Evolutionary conservation across 2,888 invertebrate genomes (phyloP), one percentile per base, ranked within the genome.

Genomic region (Eupeodes luniger): DNA sequence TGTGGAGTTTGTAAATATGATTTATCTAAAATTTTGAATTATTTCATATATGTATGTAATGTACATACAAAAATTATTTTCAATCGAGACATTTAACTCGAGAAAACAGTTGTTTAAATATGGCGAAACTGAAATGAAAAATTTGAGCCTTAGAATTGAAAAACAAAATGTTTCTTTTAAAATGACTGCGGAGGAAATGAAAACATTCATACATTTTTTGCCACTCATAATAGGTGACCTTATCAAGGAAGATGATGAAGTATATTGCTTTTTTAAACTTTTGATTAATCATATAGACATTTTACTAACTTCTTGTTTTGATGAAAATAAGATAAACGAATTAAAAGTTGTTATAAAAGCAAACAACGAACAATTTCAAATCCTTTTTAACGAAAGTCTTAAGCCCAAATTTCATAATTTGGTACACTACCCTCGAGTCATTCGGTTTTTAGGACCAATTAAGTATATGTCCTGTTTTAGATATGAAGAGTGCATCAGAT

Each of bases 1-100:
- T 90, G 90, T 47, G 90, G 91, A 2, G 72, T 90, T 10, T 90
- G 90, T 61, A 61, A 61, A 11, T 90, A 90, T 72, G 90, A 91
- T 82, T 36, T 90, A 44, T 89, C 89, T 44, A 64, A 90, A 76
- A 62, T 90, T 55, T 36, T 90, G 36, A 14, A 76, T n/a, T 27
- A 66, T 67, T 89, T 86, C n/a, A 85, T 89, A n/a, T n/a, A n/a
- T n/a, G n/a, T n/a, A n/a, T n/a, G n/a, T n/a, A n/a, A n/a, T n/a
- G 47, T 76, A 89, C 59, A 75, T 27, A 11, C 70, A 77, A 62
- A 89, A 88, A 66, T 61, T 87, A 12, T 76, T 90, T 79, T 62
- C 81, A 40, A 16, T 88, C 5, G 79, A 90, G 12, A 67, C 74
- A 27, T 49, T 91, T 53, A 90, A 89, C 61, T 85, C 74, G 40